Evolutionary conservation across 2,888 invertebrate species (phyloP), one percentile per base, ranked within the genome.

Genomic region (Pelosia muscerda): DNA sequence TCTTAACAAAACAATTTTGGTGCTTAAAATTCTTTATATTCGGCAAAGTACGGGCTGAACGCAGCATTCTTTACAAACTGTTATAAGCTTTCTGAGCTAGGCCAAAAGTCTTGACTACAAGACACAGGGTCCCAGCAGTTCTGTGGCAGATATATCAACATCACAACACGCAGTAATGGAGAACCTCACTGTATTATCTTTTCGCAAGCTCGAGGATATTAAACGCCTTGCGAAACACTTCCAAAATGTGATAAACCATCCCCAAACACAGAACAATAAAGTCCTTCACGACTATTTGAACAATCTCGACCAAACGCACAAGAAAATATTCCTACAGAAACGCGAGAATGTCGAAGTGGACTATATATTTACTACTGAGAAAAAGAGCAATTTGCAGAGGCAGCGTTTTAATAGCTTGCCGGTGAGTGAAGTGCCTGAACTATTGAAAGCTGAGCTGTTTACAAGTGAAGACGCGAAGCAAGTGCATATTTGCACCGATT

Each of bases 371-470:
- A 93, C 94, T 0, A 94, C 95, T 3, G 95, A 94, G 72, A 95
- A 94, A 77, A 94, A 94, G 60, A 93, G 92, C 73, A 91, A 88
- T 65, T 71, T 94, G 11, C 95, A 95, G 31, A 73, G 95, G 26
- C 95, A 95, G 74, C 84, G 95, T 4, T 95, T 95, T 68, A 95
- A 95, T 75, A 95, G 95, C 74, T 82, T 95, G 22, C 94, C 94
- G 5, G 91, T 95, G 0, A 92, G 92, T 73, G 94, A 94, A 74
- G 94, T 94, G 64, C 94, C 94, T 22, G 94, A 95, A 60, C 69
- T 95, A 53, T 79, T 95, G 0, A 95, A 94, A 82, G 86, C 90
- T 0, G 95, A 94, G 70, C 76, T 93, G 2, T 65, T 90, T 9
- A 88, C 84, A 0, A 86, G 82, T 0, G 93, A 91, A 2, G 87